These are phyloP conservation scores for Callyntrura guangdongensis DNA, from an alignment of 2,888 invertebrate species.

Conservation along the genomic window DNA sequence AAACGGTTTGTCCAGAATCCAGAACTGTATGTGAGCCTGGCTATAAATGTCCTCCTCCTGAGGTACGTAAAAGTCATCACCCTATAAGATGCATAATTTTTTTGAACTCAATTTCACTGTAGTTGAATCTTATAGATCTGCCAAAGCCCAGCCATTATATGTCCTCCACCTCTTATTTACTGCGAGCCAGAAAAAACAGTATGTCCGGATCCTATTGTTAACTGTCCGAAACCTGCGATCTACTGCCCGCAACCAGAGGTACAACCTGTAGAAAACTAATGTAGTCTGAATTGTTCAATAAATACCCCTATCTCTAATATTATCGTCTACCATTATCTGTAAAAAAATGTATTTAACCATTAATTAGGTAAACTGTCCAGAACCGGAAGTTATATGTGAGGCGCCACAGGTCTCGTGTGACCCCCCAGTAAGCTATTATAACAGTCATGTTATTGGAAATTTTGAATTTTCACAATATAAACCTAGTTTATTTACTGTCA, in stretches of 20 bases:
- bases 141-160: constrained; percentile 73
- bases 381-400: constrained; percentile 52
- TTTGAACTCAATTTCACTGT: no score
- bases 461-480: no score
- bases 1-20: constrained; percentile 70
- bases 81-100: no score
- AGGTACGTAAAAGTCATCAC: constrained; percentile 43
- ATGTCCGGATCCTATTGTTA: constrained; percentile 58
- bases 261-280: no score
- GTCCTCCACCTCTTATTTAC: constrained; percentile 74
- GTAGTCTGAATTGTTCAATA: no score
- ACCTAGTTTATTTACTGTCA: no score
- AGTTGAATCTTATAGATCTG: no score
- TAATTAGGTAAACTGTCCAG: constrained; percentile 72
- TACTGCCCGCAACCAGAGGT: constrained; percentile 74
- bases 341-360: no score
- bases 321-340: no score
- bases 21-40: constrained; percentile 66
- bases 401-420: constrained; percentile 58
- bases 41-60: constrained; percentile 62
- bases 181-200: constrained; percentile 68
- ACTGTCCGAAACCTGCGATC: constrained; percentile 66
- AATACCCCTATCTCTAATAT: no score
- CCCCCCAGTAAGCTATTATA: constrained; percentile 52
- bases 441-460: no score